Base-by-base conservation (phyloP, 2,888 invertebrate genomes). In the Tenthredo distinguenda region DNA sequence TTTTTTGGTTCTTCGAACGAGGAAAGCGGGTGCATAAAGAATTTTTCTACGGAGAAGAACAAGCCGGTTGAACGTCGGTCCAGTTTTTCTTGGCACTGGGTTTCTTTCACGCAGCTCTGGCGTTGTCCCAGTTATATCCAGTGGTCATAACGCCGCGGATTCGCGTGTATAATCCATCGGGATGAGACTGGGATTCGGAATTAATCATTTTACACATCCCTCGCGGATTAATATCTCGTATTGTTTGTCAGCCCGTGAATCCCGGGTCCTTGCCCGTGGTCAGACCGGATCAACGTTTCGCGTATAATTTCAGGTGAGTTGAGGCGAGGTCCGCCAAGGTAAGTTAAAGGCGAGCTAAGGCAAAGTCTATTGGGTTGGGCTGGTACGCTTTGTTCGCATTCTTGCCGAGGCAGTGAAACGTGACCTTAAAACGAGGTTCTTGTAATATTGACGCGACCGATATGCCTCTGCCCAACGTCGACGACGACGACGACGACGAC, bases 391-490 rank as follows among this genome's bases (percentile, higher is more conserved):
- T 62, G 62, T 81, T 81, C 81, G 81, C 58, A 81, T 81, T 81
- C 79, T 81, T 62, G 37, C 40, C 81, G 62, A 81, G 58, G 81
- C 26, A 62, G 62, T 81, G 58, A 81, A 62, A 81, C 81, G 81
- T 62, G 81, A 81, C 81, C 81, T 62, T 81, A 62, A 62, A 81
- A 81, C 81, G 37, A 62, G 58, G 62, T 81, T 81, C 81, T 62
- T 62, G 62, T 62, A 62, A 81, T 62, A 81, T 81, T 62, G 58
- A 62, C 62, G 81, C 40, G 81, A 34, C 12, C 40, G 81, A 26
- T 10, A 37, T 71, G n/a, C 2, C n/a, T 21, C 58, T 58, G 21
- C n/a, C n/a, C n/a, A 7, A n/a, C 21, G 9, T 6, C n/a, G 18
- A 58, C 21, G 47, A 47, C 47, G 40, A 40, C 40, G 40, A 9